Base-by-base conservation (phyloP, 2,113 vertebrate species). In the Oncorhynchus kisutch region DNA sequence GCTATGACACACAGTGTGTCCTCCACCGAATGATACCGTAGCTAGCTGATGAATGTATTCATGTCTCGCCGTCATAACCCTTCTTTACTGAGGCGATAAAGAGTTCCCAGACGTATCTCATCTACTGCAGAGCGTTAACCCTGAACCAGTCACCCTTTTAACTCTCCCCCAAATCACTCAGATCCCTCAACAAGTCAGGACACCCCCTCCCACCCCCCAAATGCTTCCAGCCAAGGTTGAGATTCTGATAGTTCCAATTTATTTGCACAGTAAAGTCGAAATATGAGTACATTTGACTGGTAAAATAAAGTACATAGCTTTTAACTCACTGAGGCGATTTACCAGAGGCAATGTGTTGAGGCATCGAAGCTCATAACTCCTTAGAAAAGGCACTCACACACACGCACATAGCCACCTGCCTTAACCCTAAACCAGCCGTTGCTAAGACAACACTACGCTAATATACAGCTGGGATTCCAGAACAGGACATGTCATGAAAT, bases 311-410 rank as follows among this genome's bases (percentile, higher is more conserved):
- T 34, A 80, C 78, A 76, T 66, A 75, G 80, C 79, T 84, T 87
- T 86, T 86, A 87, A 88, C 90, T 87, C 82, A 84, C 76, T 82
- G 77, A 80, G 78, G 71, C 62, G 12, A 80, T 86, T 88, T 87
- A 87, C 81, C 83, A 80, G 54, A 39, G 67, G 72, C 76, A 81
- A 84, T 78, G 79, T 72, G 76, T 70, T 9, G 70, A 60, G 75
- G 85, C 83, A 90, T 87, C 68, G 73, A 84, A 84, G 81, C 70
- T 81, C 86, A 79, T 62, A 90, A 82, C 82, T 83, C 81, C 80
- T 64, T 74, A 85, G 70, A 84, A 89, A 82, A 64, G 29, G 18
- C 79, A 81, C 60, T 22, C 0, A 34, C 11, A 72, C 29, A 39
- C 29, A 57, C 27, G 25, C 48, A 48, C 34, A n/a, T 13, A 54